Base-by-base conservation (phyloP, 1,140 invertebrate species). In the Bathynomus jamesi region DNA sequence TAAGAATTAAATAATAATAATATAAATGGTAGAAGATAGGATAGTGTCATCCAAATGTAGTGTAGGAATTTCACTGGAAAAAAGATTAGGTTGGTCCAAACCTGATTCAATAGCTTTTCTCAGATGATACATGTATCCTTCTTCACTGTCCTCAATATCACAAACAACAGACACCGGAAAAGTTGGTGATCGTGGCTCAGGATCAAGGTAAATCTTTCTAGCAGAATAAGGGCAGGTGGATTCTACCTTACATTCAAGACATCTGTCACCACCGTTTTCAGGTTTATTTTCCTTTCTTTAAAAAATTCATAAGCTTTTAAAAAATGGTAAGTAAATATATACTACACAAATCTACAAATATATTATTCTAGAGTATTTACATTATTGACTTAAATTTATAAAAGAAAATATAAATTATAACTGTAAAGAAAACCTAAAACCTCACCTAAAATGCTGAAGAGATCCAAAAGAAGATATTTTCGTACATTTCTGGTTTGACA, bases 381-480 rank as follows among this genome's bases (percentile, higher is more conserved):
- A n/a, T n/a, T n/a, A n/a, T n/a, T n/a, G n/a, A n/a, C 8, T 29
- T 31, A 32, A 21, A 31, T 8, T 5, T 21, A 24, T 25, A 24
- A 69, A 21, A 65, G 40, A 60, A 28, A n/a, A 30, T 28, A 65
- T 24, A 65, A 28, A 8, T 1, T 30, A 13, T 67, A 2, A 24
- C 5, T 40, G 21, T 21, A 21, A 8, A 17, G 24, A 13, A 1
- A 67, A 32, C 8, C 65, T 4, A 21, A 67, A 10, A 13, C 13
- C 65, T 8, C 25, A 77, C 75, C 68, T 76, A 72, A 85, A 85
- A 75, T 85, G 84, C 66, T 79, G 79, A 21, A 85, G 71, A 60
- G 79, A 79, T 21, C 84, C 84, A 79, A 85, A 84, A 24, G 83
- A 84, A 13, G 83, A 83, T 0, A 85, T 79, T 72, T 78, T 79